Conservation (phyloP, 1,140 invertebrate species). For the Drosophila saltans region DNA sequence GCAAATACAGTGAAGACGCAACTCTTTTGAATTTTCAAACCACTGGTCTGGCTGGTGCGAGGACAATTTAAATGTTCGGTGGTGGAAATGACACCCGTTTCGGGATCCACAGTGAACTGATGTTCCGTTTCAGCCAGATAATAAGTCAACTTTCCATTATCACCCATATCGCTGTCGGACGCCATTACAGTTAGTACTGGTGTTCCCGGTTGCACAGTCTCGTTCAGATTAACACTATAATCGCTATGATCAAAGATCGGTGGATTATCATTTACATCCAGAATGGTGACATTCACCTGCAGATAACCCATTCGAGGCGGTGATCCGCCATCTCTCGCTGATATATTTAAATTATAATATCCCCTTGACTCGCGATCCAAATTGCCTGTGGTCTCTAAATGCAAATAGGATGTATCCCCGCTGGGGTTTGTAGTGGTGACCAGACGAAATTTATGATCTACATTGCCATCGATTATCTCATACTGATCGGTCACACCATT, state of each 20-base stretch:
- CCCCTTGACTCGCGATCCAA: conserved; percentile 94
- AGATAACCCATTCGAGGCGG: conserved; percentile 92
- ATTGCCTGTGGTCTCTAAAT: conserved; percentile 94
- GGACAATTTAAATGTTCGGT: conserved; percentile 90
- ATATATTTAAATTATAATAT: conserved; percentile 94
- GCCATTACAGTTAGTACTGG: conserved; percentile 95
- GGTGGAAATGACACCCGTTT: conserved; percentile 93
- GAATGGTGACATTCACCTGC: conserved; percentile 94
- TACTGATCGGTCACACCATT: conserved; percentile 95
- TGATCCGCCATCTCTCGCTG: conserved; percentile 92
- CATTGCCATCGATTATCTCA: conserved; percentile 93
- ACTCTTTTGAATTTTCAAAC: conserved; percentile 88
- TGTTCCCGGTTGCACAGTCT: conserved; percentile 94
- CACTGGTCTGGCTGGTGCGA: conserved; percentile 45
- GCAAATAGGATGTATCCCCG: conserved; percentile 94
- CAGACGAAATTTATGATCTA: conserved; percentile 93
- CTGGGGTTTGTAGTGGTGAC: conserved; percentile 94
- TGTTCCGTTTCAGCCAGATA: conserved; percentile 92
- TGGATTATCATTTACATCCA: conserved; percentile 97
- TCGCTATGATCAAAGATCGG: conserved; percentile 97
- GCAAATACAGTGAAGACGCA: conserved; percentile 98
- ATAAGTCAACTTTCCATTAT: conserved; percentile 96
- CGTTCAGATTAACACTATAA: conserved; percentile 95
- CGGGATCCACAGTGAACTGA: conserved; percentile 94
- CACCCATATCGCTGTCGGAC: conserved; percentile 94